Percentiles rank a stretch among this genome's conserved stretches.
phyloP scores from a whole-genome alignment of 1,140 invertebrate genomes.

The Chlorops oryzae region DNA sequence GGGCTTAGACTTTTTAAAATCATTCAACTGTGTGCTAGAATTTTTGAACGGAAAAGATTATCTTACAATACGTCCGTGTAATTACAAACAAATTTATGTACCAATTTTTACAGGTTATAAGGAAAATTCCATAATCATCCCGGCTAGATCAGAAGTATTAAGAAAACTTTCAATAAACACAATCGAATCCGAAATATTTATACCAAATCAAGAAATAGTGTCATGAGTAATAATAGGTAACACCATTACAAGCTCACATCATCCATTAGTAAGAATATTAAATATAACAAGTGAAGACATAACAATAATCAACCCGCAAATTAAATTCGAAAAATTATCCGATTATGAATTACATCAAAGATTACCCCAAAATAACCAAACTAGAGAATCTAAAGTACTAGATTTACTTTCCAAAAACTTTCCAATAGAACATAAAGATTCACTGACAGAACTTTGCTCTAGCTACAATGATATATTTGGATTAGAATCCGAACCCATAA shows the following conservation, averaged over 20 bases:
- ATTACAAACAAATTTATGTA: not conserved
- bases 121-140: not conserved
- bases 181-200: not conserved
- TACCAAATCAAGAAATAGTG: too few species aligned
- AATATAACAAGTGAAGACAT: constrained; percentile 1
- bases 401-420: not conserved
- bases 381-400: not conserved
- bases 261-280: constrained; percentile 3
- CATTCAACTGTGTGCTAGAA: not conserved
- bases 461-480: constrained; percentile 16
- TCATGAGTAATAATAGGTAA: too few species aligned
- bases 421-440: not conserved
- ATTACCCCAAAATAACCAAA: not conserved
- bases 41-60: not conserved
- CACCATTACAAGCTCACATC: too few species aligned
- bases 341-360: not conserved
- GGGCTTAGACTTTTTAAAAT: constrained; percentile 6
- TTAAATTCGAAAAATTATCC: not conserved
- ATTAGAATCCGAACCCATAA: constrained; percentile 17
- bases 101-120: not conserved
- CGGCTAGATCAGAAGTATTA: constrained; percentile 4
- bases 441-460: not conserved
- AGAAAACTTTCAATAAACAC: not conserved
- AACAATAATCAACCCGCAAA: not conserved
- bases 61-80: not conserved